A percentile compares a stretch with the other conserved stretches of the same genome.
These are phyloP conservation scores for Saimiri boliviensis DNA, from an alignment of 2,113 vertebrate species.

Conservation along the genomic window DNA sequence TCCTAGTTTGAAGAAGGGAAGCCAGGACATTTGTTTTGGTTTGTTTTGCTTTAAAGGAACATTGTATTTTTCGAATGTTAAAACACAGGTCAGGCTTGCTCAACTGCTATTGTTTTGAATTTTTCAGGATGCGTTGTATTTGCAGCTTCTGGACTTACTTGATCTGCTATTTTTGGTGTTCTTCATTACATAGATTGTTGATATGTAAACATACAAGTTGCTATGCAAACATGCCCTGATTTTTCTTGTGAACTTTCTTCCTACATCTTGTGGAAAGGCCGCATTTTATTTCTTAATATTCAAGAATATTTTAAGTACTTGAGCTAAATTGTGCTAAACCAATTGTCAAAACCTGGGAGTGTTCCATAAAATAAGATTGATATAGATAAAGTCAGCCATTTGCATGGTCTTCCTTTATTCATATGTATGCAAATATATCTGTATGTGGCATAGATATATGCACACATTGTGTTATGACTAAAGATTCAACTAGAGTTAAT, in stretches of 20 bases:
- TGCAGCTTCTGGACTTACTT: slow-evolving; percentile 73
- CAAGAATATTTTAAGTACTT: slow-evolving; percentile 77
- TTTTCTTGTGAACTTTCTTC: slow-evolving; percentile 77
- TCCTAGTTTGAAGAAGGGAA: slow-evolving; percentile 69
- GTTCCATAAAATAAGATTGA: slow-evolving; percentile 63
- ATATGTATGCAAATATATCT: slow-evolving; percentile 54
- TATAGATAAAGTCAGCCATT: slow-evolving; percentile 56
- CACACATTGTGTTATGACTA: slow-evolving; percentile 37
- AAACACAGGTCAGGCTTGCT: slow-evolving; percentile 58
- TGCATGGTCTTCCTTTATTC: slow-evolving; percentile 50
- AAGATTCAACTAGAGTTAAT: slow-evolving; percentile 61
- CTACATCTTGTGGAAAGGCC: slow-evolving; percentile 71
- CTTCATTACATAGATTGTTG: slow-evolving; percentile 81
- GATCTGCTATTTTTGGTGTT: slow-evolving; percentile 76
- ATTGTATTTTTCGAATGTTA: slow-evolving; percentile 69
- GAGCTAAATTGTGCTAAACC: slow-evolving; percentile 75
- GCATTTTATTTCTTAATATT: slow-evolving; percentile 77
- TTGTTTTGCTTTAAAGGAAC: slow-evolving; percentile 63
- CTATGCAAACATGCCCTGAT: slow-evolving; percentile 76
- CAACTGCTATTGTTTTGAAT: slow-evolving; percentile 69
- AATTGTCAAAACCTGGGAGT: slow-evolving; percentile 72
- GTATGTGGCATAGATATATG: slow-evolving; percentile 39
- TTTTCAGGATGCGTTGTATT: slow-evolving; percentile 62
- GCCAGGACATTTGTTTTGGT: not conserved
- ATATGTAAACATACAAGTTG: slow-evolving; percentile 78